Base-by-base conservation (phyloP, 1,140 invertebrate species). In the Ctenoplectra terminalis region DNA sequence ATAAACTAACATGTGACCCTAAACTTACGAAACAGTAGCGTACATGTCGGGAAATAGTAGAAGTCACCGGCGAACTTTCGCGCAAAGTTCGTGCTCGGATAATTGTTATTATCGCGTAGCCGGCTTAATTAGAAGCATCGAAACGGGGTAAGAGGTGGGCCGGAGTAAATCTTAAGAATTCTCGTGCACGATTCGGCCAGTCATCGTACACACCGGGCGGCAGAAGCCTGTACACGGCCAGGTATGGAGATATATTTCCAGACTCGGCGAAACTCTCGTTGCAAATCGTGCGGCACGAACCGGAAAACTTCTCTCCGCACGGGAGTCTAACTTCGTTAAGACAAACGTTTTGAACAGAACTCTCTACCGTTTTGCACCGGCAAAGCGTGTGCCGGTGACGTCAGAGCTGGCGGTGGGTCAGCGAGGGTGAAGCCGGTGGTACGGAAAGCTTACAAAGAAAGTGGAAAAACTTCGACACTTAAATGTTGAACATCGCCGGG, bases 381-480 rank as follows among this genome's bases (percentile, higher is more conserved):
- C n/a, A 34, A 34, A 29, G 31, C n/a, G 23, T 31, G 58, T 15
- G 29, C 9, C 11, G 9, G 26, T 50, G 67, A 83, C 31, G 64
- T 56, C 52, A n/a, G n/a, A n/a, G n/a, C n/a, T n/a, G n/a, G n/a
- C n/a, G 46, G 61, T n/a, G 60, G 75, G 70, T n/a, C n/a, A 74
- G 54, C 20, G 58, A 58, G 80, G 20, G 81, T 48, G 34, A 29
- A 31, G 31, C 46, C 40, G 34, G n/a, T 54, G 77, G 72, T 54
- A 26, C 26, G 75, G 70, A 72, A 80, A 69, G 61, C 66, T 72
- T 71, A 29, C 58, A 70, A 75, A 88, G 81, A 77, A 71, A 81
- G 85, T 81, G 56, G 77, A 81, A 80, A 89, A 91, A 89, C 86
- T 87, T 89, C 26, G 87, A 81, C 79, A 82, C 84, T 91, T 90